Percentiles rank a stretch among this genome's conserved stretches.
These are phyloP conservation scores for Heliothis subflexa DNA, from an alignment of 1,140 invertebrate species.

Conservation along the genomic window DNA sequence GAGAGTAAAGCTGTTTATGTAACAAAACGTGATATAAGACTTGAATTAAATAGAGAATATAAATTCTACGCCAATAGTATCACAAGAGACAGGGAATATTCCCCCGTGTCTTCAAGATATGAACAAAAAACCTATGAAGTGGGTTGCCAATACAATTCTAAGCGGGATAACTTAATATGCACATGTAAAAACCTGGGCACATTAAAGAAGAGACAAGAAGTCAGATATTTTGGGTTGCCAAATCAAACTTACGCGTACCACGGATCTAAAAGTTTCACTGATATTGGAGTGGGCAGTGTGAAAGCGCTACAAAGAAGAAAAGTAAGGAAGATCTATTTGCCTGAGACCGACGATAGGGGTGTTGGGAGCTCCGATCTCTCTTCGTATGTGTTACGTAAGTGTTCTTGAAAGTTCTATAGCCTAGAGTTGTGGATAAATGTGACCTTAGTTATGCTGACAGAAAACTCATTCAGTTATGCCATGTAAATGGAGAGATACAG, in stretches of 20 bases:
- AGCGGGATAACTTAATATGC: constrained; percentile 58
- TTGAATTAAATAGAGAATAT: constrained; percentile 44
- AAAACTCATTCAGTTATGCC: too few species aligned
- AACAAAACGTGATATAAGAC: constrained; percentile 52
- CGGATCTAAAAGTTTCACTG: constrained; percentile 57
- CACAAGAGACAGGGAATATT: not conserved
- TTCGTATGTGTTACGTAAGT: constrained; percentile 60
- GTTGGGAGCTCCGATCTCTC: constrained; percentile 63
- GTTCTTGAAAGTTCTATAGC: too few species aligned
- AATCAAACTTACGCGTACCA: constrained; percentile 63
- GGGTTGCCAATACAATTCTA: constrained; percentile 63
- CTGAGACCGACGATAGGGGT: constrained; percentile 65
- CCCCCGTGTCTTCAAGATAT: not conserved
- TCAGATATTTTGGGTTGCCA: constrained; percentile 55
- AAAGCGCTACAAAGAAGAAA: constrained; percentile 61
- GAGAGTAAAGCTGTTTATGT: constrained; percentile 65
- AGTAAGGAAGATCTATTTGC: constrained; percentile 66
- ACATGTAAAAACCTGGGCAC: constrained; percentile 58
- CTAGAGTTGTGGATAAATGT: too few species aligned
- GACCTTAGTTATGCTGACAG: too few species aligned
- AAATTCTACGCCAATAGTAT: constrained; percentile 52
- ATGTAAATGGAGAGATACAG: too few species aligned
- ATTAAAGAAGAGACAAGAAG: constrained; percentile 46
- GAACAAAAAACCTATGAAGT: constrained; percentile 52
- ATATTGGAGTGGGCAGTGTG: constrained; percentile 66